These are phyloP conservation scores for Blera fallax DNA, from an alignment of 2,888 invertebrate genomes.

Conservation along the genomic window DNA sequence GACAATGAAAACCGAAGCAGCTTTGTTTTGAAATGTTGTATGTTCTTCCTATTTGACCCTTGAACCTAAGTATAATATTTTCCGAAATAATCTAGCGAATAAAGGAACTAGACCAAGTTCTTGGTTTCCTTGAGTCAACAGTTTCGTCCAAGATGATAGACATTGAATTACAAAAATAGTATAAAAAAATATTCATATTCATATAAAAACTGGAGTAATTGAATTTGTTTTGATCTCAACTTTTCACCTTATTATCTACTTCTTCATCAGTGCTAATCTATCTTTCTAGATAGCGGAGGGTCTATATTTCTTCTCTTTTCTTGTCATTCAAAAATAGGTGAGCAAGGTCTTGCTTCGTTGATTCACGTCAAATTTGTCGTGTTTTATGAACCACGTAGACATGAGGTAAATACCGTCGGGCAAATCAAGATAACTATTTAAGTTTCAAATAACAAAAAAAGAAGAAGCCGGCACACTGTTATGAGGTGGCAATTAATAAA, in stretches of 20 bases:
- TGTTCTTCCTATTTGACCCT: too few relatives aligned
- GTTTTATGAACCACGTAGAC: background rate
- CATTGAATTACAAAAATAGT: too few relatives aligned
- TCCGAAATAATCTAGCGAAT: too few relatives aligned
- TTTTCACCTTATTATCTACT: background rate
- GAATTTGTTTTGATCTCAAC: background rate
- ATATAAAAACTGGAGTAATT: background rate
- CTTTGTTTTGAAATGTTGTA: too few relatives aligned
- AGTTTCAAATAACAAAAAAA: background rate
- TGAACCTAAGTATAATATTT: too few relatives aligned
- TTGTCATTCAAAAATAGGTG: background rate
- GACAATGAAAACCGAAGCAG: too few relatives aligned
- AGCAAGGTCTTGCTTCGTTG: background rate
- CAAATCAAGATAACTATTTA: background rate
- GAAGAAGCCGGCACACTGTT: background rate
- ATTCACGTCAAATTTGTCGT: background rate
- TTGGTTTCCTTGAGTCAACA: too few relatives aligned
- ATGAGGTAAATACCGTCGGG: background rate
- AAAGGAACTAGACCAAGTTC: too few relatives aligned
- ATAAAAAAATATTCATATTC: too few relatives aligned
- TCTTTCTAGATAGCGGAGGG: background rate
- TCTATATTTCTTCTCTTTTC: background rate
- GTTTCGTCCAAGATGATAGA: too few relatives aligned
- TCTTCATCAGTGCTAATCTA: background rate
- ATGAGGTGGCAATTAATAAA: too few relatives aligned